Evolutionary conservation across 2,888 invertebrate species (phyloP).

Genomic region (Cataglyphis cursor): DNA sequence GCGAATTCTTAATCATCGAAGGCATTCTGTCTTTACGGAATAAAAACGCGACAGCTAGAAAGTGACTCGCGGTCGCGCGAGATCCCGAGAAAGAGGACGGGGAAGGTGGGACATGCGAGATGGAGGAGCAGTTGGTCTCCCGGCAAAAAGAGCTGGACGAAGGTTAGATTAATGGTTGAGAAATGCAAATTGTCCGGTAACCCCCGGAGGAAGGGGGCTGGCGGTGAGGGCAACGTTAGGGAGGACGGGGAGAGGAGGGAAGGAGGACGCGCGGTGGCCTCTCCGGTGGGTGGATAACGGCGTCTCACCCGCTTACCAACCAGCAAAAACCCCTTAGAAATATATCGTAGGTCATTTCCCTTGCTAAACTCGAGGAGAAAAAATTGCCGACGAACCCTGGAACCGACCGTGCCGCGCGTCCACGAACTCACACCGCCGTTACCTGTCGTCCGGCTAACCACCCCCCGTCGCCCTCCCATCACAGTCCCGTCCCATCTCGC

Average conservation of each 20-base stretch:
- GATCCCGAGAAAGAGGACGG: slow-evolving; percentile 34
- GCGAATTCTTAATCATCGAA: slow-evolving; percentile 47
- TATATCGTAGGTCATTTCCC: slow-evolving; percentile 86
- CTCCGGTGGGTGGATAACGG: slow-evolving; percentile 76
- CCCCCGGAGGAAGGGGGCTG: slow-evolving; percentile 61
- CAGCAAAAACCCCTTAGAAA: slow-evolving; percentile 85
- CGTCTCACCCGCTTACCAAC: slow-evolving; percentile 79
- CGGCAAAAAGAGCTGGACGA: slow-evolving; percentile 76
- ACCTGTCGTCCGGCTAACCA: slow-evolving; percentile 54
- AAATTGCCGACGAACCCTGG: slow-evolving; percentile 77
- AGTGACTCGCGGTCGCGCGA: slow-evolving; percentile 46
- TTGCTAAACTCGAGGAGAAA: slow-evolving; percentile 84
- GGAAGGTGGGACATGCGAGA: slow-evolving; percentile 52
- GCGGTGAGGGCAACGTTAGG: slow-evolving; percentile 41
- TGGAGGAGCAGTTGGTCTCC: slow-evolving; percentile 61
- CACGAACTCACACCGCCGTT: slow-evolving; percentile 66
- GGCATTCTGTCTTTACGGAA: slow-evolving; percentile 55
- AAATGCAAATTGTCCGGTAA: slow-evolving; percentile 85
- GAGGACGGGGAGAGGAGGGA: slow-evolving; percentile 23
- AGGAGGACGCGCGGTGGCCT: slow-evolving; percentile 32
- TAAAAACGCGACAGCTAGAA: slow-evolving; percentile 35
- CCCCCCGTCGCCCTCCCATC: slow-evolving; percentile 39
- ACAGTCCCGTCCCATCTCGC: slow-evolving; percentile 51
- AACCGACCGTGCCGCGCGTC: slow-evolving; percentile 71
- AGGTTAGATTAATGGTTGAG: slow-evolving; percentile 86